phyloP scores from a whole-genome alignment of 2,888 invertebrate genomes.

The Yponomeuta malinellus region DNA sequence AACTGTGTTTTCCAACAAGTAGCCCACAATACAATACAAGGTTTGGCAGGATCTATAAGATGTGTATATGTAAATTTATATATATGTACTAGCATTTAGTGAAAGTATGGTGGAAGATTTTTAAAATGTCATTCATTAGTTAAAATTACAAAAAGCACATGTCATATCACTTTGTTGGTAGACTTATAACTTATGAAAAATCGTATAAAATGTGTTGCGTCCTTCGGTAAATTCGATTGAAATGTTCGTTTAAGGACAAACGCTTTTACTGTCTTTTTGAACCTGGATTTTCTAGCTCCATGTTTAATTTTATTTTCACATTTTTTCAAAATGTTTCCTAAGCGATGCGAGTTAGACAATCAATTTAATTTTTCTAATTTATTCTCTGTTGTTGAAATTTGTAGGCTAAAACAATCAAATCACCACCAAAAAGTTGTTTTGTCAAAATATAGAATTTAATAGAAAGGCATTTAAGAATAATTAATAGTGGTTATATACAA shows the following conservation, averaged over 20 bases:
- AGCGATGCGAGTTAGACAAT: background rate
- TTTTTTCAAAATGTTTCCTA: background rate
- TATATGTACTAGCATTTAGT: constrained; percentile 68
- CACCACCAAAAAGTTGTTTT: constrained; percentile 14
- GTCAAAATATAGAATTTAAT: constrained; percentile 5
- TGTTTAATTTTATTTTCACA: background rate
- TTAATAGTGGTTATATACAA: background rate
- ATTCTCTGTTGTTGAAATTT: constrained; percentile 12
- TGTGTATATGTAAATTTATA: constrained; percentile 51
- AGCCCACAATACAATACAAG: constrained; percentile 13
- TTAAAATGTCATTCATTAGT: constrained; percentile 14
- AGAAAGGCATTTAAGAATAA: constrained; percentile 12
- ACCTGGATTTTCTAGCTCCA: background rate
- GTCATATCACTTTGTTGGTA: constrained; percentile 12
- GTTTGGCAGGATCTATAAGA: background rate
- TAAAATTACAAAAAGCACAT: background rate
- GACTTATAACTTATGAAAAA: background rate
- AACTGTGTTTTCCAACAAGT: constrained; percentile 56
- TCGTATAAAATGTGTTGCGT: background rate
- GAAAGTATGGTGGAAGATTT: constrained; percentile 60
- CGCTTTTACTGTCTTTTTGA: background rate
- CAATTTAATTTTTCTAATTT: background rate
- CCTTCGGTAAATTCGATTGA: background rate
- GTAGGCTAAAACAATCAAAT: constrained; percentile 4
- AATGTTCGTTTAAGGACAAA: background rate